These are phyloP conservation scores for Simalia tracyae DNA, from an alignment of 2,797 vertebrate species.

Conservation along the genomic window DNA sequence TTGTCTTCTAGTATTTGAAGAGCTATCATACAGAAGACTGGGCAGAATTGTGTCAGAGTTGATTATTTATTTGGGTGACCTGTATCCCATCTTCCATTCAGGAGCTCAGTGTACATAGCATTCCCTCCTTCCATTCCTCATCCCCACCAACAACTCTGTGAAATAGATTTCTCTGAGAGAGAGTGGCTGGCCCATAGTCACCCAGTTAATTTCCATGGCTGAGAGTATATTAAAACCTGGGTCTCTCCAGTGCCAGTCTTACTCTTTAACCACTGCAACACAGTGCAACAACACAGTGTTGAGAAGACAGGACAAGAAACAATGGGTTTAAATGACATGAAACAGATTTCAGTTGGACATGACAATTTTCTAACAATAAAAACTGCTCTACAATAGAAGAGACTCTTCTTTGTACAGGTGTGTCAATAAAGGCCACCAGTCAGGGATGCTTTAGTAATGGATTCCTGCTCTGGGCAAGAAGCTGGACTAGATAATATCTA, in stretches of 20 bases:
- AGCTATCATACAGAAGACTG: neutral
- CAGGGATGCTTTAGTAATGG: neutral
- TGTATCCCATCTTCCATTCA: neutral
- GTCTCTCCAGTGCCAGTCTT: neutral
- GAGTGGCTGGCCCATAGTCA: neutral
- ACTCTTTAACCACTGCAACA: neutral
- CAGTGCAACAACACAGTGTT: neutral
- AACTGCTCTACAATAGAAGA: neutral
- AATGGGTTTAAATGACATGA: neutral
- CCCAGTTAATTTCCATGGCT: neutral
- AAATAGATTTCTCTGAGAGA: neutral
- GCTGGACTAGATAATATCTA: neutral
- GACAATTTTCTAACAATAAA: neutral
- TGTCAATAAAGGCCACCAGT: neutral
- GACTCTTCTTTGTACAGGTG: neutral
- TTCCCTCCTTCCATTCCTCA: neutral
- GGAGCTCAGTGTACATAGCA: neutral
- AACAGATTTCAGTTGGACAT: neutral
- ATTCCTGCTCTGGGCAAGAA: neutral
- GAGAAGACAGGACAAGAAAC: neutral
- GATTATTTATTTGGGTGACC: neutral
- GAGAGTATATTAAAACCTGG: neutral
- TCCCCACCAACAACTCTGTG: neutral
- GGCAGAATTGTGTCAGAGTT: neutral
- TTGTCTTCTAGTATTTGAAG: neutral